Percentiles rank a stretch among this genome's conserved stretches.
phyloP scores from a whole-genome alignment of 2,113 vertebrate species.

The Columbina picui region DNA sequence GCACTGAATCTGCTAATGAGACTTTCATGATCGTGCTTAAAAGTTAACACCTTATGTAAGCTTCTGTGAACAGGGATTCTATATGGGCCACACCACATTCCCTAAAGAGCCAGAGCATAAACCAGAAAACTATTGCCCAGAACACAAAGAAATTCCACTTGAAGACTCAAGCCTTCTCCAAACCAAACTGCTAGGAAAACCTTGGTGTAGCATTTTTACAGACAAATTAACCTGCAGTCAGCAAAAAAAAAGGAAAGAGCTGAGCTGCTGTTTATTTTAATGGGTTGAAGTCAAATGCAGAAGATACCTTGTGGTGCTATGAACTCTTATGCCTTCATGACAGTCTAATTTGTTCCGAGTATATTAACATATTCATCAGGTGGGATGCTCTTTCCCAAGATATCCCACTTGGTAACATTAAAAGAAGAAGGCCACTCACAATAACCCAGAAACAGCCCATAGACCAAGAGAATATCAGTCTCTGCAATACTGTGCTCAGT shows the following conservation, averaged over 20 bases:
- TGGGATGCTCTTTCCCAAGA: background rate
- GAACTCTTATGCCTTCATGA: background rate
- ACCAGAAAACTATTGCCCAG: background rate
- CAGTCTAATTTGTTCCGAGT: background rate
- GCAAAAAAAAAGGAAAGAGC: background rate
- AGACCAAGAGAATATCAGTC: background rate
- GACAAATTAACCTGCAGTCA: background rate
- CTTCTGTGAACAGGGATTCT: background rate
- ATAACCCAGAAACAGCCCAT: background rate
- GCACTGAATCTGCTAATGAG: background rate
- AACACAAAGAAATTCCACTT: background rate
- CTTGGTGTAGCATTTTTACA: background rate
- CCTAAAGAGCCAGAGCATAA: background rate
- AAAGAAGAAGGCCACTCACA: background rate
- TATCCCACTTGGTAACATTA: background rate
- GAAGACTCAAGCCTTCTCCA: background rate
- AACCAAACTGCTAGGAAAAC: background rate
- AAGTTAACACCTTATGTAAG: background rate
- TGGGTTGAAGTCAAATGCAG: background rate
- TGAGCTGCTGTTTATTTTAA: background rate
- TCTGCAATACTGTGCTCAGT: background rate
- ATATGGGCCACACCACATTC: background rate
- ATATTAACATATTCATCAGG: background rate
- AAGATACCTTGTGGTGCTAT: background rate
- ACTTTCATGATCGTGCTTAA: accelerated